Conservation (phyloP, 2,888 invertebrate species). For the Alloplasta piceator region DNA sequence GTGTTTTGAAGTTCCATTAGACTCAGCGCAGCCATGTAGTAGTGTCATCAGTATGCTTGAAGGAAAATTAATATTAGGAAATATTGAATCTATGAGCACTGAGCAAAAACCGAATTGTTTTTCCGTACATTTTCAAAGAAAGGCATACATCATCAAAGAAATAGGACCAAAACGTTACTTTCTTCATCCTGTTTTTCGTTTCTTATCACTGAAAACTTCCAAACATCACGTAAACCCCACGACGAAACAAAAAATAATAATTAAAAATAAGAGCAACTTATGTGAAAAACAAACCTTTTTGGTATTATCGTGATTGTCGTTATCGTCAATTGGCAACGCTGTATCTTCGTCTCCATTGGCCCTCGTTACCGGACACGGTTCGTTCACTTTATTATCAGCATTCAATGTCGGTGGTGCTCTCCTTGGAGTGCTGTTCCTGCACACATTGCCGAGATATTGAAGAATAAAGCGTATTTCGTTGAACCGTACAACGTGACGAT, state of each 20-base stretch:
- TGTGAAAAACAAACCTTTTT: constrained; percentile 13
- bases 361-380: constrained; percentile 12
- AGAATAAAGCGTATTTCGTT: background rate
- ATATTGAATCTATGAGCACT: background rate
- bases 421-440: background rate
- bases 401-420: constrained; percentile 17
- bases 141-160: background rate
- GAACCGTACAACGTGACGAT: too few species aligned
- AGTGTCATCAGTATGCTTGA: constrained; percentile 77
- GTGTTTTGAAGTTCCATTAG: constrained; percentile 88
- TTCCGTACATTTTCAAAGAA: constrained; percentile 1
- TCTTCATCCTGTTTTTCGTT: constrained; percentile 5
- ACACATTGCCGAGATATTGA: constrained; percentile 8
- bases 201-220: constrained; percentile 9
- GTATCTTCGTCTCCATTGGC: constrained; percentile 13
- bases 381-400: background rate
- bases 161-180: background rate
- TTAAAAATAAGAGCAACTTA: constrained; percentile 13
- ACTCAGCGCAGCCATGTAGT: constrained; percentile 91
- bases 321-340: constrained; percentile 15
- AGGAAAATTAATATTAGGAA: constrained; percentile 2
- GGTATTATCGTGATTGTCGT: constrained; percentile 9
- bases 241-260: constrained; percentile 18
- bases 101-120: background rate
- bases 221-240: constrained; percentile 4